Evolutionary conservation across 2,113 vertebrate species (phyloP).

Genomic region (human (Homo sapiens)): DNA sequence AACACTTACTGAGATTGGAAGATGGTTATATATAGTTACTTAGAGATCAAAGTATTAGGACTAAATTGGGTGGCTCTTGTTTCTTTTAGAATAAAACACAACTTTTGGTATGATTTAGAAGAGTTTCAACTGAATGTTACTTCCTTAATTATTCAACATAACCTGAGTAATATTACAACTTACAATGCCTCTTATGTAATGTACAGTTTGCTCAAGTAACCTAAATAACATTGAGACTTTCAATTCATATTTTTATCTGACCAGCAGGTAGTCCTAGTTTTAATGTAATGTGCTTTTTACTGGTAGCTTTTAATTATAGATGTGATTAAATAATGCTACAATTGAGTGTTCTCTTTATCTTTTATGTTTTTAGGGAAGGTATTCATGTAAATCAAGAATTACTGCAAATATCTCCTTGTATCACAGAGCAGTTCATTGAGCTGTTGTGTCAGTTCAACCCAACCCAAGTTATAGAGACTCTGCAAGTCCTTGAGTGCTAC

Average conservation of each 20-base stretch:
- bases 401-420: conserved; percentile 83
- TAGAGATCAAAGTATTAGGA: not conserved
- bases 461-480: conserved; percentile 86
- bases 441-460: conserved; percentile 91
- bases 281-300: not conserved
- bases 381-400: conserved; percentile 79
- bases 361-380: conserved; percentile 88
- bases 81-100: not conserved
- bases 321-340: not conserved
- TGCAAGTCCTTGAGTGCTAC: conserved; percentile 91
- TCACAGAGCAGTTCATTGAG: conserved; percentile 92
- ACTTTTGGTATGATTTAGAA: not conserved
- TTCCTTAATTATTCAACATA: not conserved
- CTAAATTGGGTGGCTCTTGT: not conserved
- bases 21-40: not conserved
- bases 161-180: not conserved
- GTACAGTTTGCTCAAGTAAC: not conserved
- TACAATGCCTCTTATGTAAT: not conserved
- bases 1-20: not conserved
- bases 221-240: not conserved
- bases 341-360: not conserved
- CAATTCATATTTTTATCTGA: not conserved
- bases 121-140: not conserved
- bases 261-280: conserved; percentile 10
- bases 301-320: not conserved